Evolutionary conservation across 2,888 invertebrate genomes (phyloP), one percentile per base, ranked within the genome.

Genomic region (Cerastis rubricosa): DNA sequence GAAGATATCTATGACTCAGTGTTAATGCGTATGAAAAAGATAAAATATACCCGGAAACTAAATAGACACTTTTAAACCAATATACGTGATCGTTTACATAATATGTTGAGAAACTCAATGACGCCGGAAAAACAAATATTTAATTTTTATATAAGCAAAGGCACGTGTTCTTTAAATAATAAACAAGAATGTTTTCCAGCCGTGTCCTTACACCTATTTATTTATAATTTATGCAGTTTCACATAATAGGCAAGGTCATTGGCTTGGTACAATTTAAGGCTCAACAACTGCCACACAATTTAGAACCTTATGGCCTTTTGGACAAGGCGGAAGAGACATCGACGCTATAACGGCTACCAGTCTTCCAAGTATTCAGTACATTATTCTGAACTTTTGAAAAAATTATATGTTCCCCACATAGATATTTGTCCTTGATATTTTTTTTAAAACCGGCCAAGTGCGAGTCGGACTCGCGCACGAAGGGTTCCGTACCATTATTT

Each of bases 81-180:
- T 65, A 82, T 59, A 73, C 65, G 14, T 35, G 82, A 76, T 76
- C 43, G 69, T 81, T 71, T 72, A 66, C 66, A 70, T 84, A 71
- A 66, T 54, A 70, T 57, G 73, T 81, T 81, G 54, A 85, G 61
- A 74, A 84, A 78, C 35, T 78, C 69, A 74, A 76, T 87, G 77
- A 77, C 67, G 63, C 43, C 43, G 6, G 69, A 51, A 59, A 79
- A 69, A 73, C 73, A 79, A 87, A 85, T 84, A 86, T 78, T 76
- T 79, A 35, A 54, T 63, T 79, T 49, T 75, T 76, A 57, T 57
- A 35, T 47, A 85, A 77, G 72, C 76, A 83, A 74, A 51, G n/a
- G n/a, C 71, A 68, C 71, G 51, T 57, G 12, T 68, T 85, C 78
- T 87, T 87, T 78, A 35, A 35, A 74, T 77, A 74, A 45, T 73